Conservation (phyloP, 2,888 invertebrate species). For the Lydus trimaculatus region DNA sequence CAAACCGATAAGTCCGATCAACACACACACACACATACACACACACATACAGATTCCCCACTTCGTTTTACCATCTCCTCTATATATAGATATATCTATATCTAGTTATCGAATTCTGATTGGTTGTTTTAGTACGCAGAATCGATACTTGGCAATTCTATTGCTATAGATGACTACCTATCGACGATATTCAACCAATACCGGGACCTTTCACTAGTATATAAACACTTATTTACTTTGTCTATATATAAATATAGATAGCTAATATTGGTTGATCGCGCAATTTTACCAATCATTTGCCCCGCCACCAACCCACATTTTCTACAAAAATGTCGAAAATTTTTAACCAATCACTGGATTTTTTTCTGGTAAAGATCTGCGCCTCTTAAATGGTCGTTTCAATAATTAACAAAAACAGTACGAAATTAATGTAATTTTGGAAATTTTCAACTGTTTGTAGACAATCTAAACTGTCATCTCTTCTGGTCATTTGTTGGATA, state of each 20-base stretch:
- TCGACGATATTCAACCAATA: conserved; percentile 60
- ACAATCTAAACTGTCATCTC: conserved; percentile 26
- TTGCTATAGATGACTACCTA: conserved; percentile 63
- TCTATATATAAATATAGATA: conserved; percentile 1
- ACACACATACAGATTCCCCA: conserved; percentile 22
- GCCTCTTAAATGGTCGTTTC: too few relatives aligned
- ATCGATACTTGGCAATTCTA: conserved; percentile 66
- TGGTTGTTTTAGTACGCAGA: conserved; percentile 67
- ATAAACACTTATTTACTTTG: conserved; percentile 40
- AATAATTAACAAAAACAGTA: too few relatives aligned
- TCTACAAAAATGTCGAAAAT: conserved; percentile 28
- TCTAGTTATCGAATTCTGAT: conserved; percentile 57
- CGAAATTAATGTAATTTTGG: too few relatives aligned
- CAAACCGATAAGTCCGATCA: conserved; percentile 55
- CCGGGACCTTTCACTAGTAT: conserved; percentile 38
- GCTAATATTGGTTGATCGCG: conserved; percentile 6
- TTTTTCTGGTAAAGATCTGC: too few relatives aligned
- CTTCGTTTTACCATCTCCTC: conserved; percentile 22
- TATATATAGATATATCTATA: too few relatives aligned
- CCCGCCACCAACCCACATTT: conserved; percentile 27
- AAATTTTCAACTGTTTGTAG: too few relatives aligned
- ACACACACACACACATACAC: conserved; percentile 25
- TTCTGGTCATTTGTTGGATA: conserved; percentile 41
- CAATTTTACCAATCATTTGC: neutral
- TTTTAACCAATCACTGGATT: conserved; percentile 27